Base-by-base conservation (phyloP, 1,140 invertebrate species). In the Armadillidium nasatum region DNA sequence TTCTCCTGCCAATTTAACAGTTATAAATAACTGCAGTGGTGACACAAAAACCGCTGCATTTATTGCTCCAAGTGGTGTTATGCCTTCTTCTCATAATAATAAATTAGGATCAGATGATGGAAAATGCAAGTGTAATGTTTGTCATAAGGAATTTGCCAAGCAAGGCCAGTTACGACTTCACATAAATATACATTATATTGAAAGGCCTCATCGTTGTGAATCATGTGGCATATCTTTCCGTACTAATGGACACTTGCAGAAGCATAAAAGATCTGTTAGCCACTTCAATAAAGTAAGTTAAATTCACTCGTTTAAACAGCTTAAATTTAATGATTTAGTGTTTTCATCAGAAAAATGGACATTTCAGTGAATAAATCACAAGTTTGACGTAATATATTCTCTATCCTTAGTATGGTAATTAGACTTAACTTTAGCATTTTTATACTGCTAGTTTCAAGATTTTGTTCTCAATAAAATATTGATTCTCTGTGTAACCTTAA, bases 171-270 rank as follows among this genome's bases (percentile, higher is more conserved):
- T 98, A 78, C 88, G 90, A 74, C 87, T 97, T 71, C 96, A 98
- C 86, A 92, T 96, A 83, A 97, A 97, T 85, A 96, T 96, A 82
- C 96, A 98, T 85, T 96, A 95, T 82, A 92, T 98, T 86, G 95
- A 97, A 83, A 88, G 94, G 70, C 94, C 94, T 73, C 97, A 93
- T 82, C 88, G 93, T 76, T 97, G 95, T 84, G 93, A 96, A 81
- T 89, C 92, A 9, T 97, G 95, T 84, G 92, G 76, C 10, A 75
- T 82, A 10, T 78, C 77, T 11, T 96, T 97, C 83, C 87, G 94
- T 76, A 96, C 93, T 0, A 93, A 94, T 85, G 94, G 94, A 7
- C 94, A 96, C 84, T 87, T 97, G 70, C 93, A 95, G 82, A 96
- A 96, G 85, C 94, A 97, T 82, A 91, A 94, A 85, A 87, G 93